Conservation (phyloP, 2,113 vertebrate species). For the Micromys minutus region DNA sequence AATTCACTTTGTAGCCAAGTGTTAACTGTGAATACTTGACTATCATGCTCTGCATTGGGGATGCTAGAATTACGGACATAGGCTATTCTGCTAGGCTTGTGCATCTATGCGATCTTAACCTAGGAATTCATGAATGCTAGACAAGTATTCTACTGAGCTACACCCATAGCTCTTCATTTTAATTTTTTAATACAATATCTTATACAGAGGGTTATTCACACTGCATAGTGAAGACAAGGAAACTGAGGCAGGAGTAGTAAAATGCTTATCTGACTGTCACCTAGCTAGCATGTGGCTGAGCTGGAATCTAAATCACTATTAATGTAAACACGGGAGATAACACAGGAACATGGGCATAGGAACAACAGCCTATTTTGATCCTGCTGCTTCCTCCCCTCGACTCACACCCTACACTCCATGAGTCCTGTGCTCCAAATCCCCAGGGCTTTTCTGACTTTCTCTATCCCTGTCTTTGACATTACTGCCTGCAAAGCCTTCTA, state of each 20-base stretch:
- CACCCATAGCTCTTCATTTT: not conserved
- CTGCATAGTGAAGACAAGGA: not conserved
- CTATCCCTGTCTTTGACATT: not conserved
- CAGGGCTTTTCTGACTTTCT: not conserved
- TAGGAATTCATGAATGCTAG: not conserved
- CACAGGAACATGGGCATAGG: accelerated
- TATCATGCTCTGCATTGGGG: not conserved
- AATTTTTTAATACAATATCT: not conserved
- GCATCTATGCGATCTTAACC: too few species aligned
- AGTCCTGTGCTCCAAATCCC: not conserved
- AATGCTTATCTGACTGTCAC: not conserved
- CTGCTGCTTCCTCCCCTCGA: not conserved
- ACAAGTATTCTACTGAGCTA: not conserved
- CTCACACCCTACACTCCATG: too few species aligned
- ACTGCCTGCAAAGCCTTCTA: too few species aligned
- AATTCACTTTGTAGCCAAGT: not conserved
- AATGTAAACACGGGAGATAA: not conserved
- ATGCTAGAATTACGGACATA: too few species aligned
- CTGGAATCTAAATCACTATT: not conserved
- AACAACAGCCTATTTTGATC: not conserved
- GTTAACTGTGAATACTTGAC: not conserved
- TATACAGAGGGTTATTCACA: not conserved
- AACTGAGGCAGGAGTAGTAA: not conserved
- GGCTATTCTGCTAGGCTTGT: not conserved
- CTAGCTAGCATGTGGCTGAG: not conserved